Conservation (phyloP, 2,888 invertebrate species). For the Acanthosepion lycidas region DNA sequence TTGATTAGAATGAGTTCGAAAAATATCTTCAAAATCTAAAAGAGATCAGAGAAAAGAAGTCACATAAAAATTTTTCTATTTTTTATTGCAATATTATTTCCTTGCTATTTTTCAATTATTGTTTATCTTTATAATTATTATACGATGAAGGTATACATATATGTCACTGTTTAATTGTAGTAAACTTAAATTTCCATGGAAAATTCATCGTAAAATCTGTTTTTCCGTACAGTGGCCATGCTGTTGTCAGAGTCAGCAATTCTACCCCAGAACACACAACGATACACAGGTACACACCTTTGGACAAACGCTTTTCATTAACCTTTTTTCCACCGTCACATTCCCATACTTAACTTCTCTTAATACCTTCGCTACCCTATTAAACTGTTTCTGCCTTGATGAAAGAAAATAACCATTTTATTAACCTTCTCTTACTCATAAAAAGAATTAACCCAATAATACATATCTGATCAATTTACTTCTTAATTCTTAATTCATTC, state of each 20-base stretch:
- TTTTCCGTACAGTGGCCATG: slow-evolving; percentile 33
- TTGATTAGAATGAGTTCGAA: too few species aligned
- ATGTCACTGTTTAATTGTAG: background rate
- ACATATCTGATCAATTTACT: too few species aligned
- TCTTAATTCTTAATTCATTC: too few species aligned
- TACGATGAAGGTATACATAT: background rate
- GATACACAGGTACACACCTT: background rate
- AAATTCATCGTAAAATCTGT: background rate
- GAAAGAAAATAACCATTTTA: background rate
- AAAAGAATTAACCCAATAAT: too few species aligned
- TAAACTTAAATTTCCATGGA: background rate
- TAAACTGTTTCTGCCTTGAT: background rate
- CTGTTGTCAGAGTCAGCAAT: slow-evolving; percentile 33
- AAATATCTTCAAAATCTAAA: too few species aligned
- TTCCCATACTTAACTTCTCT: background rate
- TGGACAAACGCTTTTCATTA: background rate
- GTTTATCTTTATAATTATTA: too few species aligned
- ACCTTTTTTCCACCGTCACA: background rate
- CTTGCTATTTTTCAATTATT: too few species aligned
- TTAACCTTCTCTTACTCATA: too few species aligned
- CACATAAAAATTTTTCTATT: too few species aligned
- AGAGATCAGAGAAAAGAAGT: too few species aligned
- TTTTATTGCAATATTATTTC: too few species aligned
- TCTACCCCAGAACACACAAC: slow-evolving; percentile 33
- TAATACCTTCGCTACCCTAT: background rate